Percentiles rank a stretch among this genome's conserved stretches.
phyloP scores from a whole-genome alignment of 2,888 invertebrate species.

The Strigamia maritima region DNA sequence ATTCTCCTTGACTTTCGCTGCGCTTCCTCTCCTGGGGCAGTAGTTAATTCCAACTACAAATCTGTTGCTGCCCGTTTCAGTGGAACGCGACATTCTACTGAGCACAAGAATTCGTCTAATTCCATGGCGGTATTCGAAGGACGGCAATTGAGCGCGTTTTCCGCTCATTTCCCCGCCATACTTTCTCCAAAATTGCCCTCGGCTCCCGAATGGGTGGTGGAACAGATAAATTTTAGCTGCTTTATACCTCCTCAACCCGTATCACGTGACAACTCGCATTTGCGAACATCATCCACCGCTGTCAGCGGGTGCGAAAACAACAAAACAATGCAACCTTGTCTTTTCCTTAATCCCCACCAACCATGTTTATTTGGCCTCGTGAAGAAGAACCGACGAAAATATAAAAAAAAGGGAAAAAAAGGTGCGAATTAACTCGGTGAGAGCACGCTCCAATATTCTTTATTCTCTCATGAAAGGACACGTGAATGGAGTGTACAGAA shows the following conservation, averaged over 20 bases:
- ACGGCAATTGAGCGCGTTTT: slow-evolving; percentile 22
- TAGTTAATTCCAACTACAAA: background rate
- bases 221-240: slow-evolving; percentile 11
- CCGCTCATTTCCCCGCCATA: slow-evolving; percentile 13
- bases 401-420: background rate
- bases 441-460: slow-evolving; percentile 4
- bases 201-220: slow-evolving; percentile 14
- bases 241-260: background rate
- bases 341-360: background rate
- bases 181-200: slow-evolving; percentile 16
- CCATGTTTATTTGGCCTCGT: background rate
- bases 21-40: background rate
- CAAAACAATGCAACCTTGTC: slow-evolving; percentile 8
- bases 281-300: background rate
- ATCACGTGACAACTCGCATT: slow-evolving; percentile 4
- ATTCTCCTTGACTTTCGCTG: background rate
- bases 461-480: slow-evolving; percentile 4
- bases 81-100: background rate
- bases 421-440: slow-evolving; percentile 22
- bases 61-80: background rate
- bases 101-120: background rate
- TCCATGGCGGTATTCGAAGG: background rate
- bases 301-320: slow-evolving; percentile 21
- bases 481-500: slow-evolving; percentile 4
- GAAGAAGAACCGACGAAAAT: background rate